A percentile compares a stretch with the other conserved stretches of the same genome.
These are phyloP conservation scores for Pelusios castaneus DNA, from an alignment of 2,113 vertebrate genomes.

Conservation along the genomic window DNA sequence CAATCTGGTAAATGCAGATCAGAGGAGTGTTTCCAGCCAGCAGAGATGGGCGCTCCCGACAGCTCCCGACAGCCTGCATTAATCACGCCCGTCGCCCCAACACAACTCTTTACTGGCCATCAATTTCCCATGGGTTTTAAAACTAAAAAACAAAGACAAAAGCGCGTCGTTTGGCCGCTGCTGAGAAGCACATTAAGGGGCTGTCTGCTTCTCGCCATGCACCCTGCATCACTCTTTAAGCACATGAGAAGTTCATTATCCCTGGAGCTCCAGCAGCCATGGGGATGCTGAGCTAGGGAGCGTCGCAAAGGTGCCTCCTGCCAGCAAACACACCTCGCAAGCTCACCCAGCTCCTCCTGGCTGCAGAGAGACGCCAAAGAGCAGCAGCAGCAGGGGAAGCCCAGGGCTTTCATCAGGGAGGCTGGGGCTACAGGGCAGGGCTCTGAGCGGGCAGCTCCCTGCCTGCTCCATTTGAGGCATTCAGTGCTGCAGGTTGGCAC, in stretches of 20 bases:
- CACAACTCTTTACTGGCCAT: conserved; percentile 88
- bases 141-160: conserved; percentile 79
- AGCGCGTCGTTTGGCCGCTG: conserved; percentile 74
- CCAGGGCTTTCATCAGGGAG: neutral
- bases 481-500: neutral
- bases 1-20: neutral
- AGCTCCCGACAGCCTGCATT: conserved; percentile 86
- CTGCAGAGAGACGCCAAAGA: rapidly evolving
- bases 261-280: conserved; percentile 77
- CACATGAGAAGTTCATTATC: conserved; percentile 92
- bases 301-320: conserved; percentile 31
- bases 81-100: conserved; percentile 83
- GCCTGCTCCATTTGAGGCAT: neutral
- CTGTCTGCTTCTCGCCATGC: conserved; percentile 85
- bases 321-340: rapidly evolving
- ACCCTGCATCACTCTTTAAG: conserved; percentile 90
- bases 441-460: neutral
- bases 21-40: neutral
- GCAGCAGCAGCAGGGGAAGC: neutral
- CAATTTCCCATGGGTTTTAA: conserved; percentile 82
- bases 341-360: rapidly evolving
- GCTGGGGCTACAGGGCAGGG: neutral
- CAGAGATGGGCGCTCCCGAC: conserved; percentile 66
- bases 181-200: conserved; percentile 87
- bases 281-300: conserved; percentile 59